Conservation (phyloP, 2,888 invertebrate genomes). For the Pammene fasciana region DNA sequence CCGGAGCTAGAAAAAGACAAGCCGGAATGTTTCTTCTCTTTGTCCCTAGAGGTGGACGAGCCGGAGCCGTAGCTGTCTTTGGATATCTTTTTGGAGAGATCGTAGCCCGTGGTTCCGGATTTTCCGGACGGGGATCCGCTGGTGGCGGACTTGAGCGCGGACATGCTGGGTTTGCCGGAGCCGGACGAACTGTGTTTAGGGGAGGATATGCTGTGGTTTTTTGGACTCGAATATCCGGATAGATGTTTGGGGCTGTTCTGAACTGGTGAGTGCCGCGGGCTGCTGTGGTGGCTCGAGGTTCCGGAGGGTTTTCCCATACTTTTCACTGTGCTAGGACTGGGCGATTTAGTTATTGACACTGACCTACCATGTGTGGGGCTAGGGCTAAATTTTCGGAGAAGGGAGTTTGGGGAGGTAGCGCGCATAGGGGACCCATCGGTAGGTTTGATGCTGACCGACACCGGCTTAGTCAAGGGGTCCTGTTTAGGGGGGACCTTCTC, state of each 20-base stretch:
- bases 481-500: constrained; percentile 90
- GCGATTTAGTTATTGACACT: constrained; percentile 85
- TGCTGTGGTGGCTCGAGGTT: constrained; percentile 83
- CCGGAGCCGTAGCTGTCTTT: constrained; percentile 76
- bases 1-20: constrained; percentile 81
- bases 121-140: constrained; percentile 87
- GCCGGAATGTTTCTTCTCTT: constrained; percentile 82
- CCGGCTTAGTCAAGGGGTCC: constrained; percentile 87
- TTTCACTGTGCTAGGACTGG: constrained; percentile 76
- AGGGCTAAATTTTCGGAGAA: constrained; percentile 87
- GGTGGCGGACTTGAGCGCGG: constrained; percentile 91
- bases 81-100: constrained; percentile 81
- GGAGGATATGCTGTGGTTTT: constrained; percentile 90
- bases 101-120: constrained; percentile 80
- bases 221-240: constrained; percentile 88
- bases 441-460: constrained; percentile 89
- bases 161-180: constrained; percentile 95
- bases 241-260: constrained; percentile 90
- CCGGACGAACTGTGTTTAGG: constrained; percentile 90
- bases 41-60: constrained; percentile 75
- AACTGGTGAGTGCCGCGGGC: constrained; percentile 90
- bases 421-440: constrained; percentile 85
- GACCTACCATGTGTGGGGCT: constrained; percentile 88
- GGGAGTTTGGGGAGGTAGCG: constrained; percentile 86
- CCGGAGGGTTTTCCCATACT: constrained; percentile 76